Conservation (phyloP, 2,888 invertebrate species). For the Dascillus cervinus region DNA sequence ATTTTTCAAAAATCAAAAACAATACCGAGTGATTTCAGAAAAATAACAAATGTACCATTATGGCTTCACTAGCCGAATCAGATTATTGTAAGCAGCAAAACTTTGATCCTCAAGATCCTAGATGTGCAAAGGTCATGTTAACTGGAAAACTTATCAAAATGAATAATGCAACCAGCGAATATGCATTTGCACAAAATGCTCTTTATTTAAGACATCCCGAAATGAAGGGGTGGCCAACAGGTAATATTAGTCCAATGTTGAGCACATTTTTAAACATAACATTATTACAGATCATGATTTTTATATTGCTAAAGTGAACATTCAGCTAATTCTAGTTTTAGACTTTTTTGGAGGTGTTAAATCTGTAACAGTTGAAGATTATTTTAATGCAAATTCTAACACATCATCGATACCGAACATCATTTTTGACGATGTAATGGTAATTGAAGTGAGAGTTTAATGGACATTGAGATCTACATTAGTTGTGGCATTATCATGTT, state of each 20-base stretch:
- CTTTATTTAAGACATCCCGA: constrained; percentile 64
- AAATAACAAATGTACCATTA: constrained; percentile 58
- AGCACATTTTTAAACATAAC: not conserved
- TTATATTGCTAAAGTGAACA: constrained; percentile 70
- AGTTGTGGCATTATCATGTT: too few species aligned
- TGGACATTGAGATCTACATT: not conserved
- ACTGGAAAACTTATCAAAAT: constrained; percentile 58
- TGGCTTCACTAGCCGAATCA: constrained; percentile 61
- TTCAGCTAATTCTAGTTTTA: constrained; percentile 64
- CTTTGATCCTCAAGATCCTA: constrained; percentile 68
- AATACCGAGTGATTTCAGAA: too few species aligned
- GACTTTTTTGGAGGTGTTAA: constrained; percentile 79
- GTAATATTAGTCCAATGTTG: not conserved
- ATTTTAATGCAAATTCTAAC: constrained; percentile 28
- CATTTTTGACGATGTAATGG: constrained; percentile 1
- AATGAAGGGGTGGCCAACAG: constrained; percentile 56
- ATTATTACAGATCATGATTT: constrained; percentile 58
- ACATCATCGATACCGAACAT: not conserved
- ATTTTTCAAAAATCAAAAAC: constrained; percentile 4
- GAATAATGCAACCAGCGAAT: constrained; percentile 41
- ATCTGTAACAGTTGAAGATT: constrained; percentile 55
- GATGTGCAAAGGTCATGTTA: constrained; percentile 65
- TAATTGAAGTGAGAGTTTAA: constrained; percentile 4
- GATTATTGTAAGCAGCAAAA: constrained; percentile 54
- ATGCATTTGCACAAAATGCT: constrained; percentile 51